phyloP scores from a whole-genome alignment of 2,888 invertebrate genomes.

The Drepanosiphum platanoidis region DNA sequence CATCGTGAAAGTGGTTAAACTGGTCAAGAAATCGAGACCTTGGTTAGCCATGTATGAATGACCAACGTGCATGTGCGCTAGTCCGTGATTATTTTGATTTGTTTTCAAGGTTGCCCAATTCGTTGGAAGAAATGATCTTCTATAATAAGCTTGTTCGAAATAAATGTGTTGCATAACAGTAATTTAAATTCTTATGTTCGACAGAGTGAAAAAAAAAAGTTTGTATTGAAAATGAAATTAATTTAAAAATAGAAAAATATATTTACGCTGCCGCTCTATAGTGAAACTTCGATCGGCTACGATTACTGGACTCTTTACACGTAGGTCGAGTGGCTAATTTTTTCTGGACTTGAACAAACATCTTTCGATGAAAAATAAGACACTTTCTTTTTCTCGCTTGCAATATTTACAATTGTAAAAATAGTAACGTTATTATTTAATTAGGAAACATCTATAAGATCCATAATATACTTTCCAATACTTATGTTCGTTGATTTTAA shows the following conservation, averaged over 20 bases:
- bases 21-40: conserved; percentile 61
- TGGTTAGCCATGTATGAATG: conserved; percentile 38
- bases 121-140: not conserved
- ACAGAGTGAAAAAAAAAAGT: not conserved
- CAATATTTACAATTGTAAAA: conserved; percentile 9
- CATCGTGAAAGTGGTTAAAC: conserved; percentile 61
- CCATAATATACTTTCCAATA: not conserved
- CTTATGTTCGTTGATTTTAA: not conserved
- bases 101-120: conserved; percentile 50
- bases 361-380: conserved; percentile 2
- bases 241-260: not conserved
- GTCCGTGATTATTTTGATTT: conserved; percentile 36
- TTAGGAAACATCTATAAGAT: conserved; percentile 2
- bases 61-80: not conserved
- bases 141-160: not conserved
- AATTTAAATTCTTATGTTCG: not conserved
- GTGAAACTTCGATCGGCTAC: conserved; percentile 42
- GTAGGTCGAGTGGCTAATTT: conserved; percentile 21
- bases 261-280: not conserved
- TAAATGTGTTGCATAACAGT: not conserved
- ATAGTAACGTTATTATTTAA: conserved; percentile 20
- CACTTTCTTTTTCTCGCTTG: conserved; percentile 40
- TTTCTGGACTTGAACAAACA: conserved; percentile 32
- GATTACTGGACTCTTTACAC: not conserved
- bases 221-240: not conserved